These are phyloP conservation scores for Triplophysa yarkandensis DNA, from an alignment of 2,797 vertebrate genomes.

Conservation along the genomic window DNA sequence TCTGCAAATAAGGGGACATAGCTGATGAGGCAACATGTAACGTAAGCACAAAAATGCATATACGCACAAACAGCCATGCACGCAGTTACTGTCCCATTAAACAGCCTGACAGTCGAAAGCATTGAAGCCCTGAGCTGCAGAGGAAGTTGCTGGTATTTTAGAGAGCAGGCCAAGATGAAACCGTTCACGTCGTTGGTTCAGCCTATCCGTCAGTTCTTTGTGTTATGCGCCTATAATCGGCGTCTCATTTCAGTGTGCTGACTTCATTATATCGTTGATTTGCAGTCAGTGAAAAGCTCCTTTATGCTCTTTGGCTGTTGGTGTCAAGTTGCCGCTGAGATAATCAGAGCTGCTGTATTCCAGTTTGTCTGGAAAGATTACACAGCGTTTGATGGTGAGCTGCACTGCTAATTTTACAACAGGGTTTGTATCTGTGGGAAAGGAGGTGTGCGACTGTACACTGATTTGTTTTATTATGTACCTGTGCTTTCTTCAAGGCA, in stretches of 20 bases:
- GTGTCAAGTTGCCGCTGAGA: constrained; percentile 18
- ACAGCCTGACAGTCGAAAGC: constrained; percentile 9
- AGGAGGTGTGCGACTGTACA: neutral
- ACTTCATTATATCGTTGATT: constrained; percentile 41
- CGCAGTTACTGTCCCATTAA: constrained; percentile 15
- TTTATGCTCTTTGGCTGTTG: constrained; percentile 18
- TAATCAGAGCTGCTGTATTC: constrained; percentile 10
- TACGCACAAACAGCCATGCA: constrained; percentile 28
- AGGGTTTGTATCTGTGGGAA: neutral
- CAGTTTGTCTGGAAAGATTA: constrained; percentile 16
- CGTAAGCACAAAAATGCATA: neutral
- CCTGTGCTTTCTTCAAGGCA: neutral
- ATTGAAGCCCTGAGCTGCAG: constrained; percentile 18
- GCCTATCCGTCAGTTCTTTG: constrained; percentile 37
- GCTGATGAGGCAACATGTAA: neutral
- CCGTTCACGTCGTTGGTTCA: neutral
- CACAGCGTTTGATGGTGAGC: neutral
- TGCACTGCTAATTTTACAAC: neutral
- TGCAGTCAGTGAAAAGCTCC: constrained; percentile 35
- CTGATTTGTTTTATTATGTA: neutral
- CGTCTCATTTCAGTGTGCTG: constrained; percentile 50
- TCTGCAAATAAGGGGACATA: no score
- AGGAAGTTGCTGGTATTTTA: constrained; percentile 46
- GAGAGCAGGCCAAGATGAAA: constrained; percentile 24
- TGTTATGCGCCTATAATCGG: constrained; percentile 35